Conservation (phyloP, 2,888 invertebrate species). For the Cryptops parisi region DNA sequence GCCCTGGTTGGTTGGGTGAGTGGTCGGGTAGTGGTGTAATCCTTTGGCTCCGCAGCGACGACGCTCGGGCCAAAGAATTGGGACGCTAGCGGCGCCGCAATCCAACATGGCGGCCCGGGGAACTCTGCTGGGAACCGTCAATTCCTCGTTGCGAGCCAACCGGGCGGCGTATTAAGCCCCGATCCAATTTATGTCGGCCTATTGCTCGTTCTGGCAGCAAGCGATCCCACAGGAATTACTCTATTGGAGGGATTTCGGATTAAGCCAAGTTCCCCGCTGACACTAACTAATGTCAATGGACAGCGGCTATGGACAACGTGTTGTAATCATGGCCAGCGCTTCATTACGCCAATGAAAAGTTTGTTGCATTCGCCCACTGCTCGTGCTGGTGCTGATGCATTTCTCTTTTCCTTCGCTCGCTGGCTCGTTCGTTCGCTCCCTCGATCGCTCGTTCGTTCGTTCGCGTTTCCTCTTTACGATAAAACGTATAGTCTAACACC, state of each 20-base stretch:
- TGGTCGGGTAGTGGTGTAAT: too few species aligned
- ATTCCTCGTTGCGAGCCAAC: background rate
- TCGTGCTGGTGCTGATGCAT: too few species aligned
- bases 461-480: too few species aligned
- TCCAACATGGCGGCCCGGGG: background rate
- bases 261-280: background rate
- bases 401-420: too few species aligned
- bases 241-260: background rate
- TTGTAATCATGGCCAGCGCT: background rate
- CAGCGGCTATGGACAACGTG: background rate
- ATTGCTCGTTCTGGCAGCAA: background rate
- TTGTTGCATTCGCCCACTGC: too few species aligned
- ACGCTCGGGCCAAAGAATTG: background rate
- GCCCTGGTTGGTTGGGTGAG: background rate
- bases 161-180: background rate
- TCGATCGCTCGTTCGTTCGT: too few species aligned
- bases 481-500: too few species aligned
- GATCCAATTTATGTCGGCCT: background rate
- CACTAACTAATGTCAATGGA: background rate
- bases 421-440: too few species aligned
- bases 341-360: too few species aligned
- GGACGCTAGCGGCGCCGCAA: background rate
- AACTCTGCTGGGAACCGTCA: background rate
- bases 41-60: background rate
- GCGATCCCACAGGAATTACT: background rate